phyloP scores from a whole-genome alignment of 2,888 invertebrate species.

The Eupithecia tripunctaria region DNA sequence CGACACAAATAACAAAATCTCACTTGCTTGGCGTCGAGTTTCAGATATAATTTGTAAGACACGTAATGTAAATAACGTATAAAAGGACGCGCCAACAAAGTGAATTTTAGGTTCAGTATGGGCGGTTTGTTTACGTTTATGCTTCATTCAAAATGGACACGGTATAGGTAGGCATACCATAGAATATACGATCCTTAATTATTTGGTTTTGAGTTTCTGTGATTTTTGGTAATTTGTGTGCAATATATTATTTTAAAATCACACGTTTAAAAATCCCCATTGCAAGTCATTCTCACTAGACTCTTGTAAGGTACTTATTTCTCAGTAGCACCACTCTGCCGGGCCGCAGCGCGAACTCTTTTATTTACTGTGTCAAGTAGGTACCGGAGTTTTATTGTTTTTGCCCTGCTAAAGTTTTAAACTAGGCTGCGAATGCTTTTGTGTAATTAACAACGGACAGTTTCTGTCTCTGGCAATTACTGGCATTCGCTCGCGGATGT shows the following conservation, averaged over 20 bases:
- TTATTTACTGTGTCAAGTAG: constrained; percentile 29
- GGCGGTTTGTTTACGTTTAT: too few species aligned
- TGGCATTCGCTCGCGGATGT: background rate
- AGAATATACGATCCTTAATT: too few species aligned
- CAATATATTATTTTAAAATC: background rate
- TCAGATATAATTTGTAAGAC: too few species aligned
- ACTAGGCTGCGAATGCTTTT: constrained; percentile 23
- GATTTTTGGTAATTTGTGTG: too few species aligned
- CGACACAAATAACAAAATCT: too few species aligned
- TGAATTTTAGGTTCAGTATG: too few species aligned
- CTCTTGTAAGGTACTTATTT: background rate
- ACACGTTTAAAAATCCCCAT: background rate
- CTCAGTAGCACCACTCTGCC: constrained; percentile 2
- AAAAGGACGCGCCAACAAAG: too few species aligned
- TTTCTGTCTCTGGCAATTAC: constrained; percentile 10
- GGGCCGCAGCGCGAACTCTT: constrained; percentile 12
- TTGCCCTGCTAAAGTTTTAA: constrained; percentile 24
- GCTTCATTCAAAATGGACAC: too few species aligned
- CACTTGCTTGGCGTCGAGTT: too few species aligned
- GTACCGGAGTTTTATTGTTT: constrained; percentile 20
- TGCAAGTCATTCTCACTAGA: background rate
- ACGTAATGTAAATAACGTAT: too few species aligned
- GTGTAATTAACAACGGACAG: constrained; percentile 15
- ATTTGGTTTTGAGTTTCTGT: too few species aligned
- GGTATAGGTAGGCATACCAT: too few species aligned